Evolutionary conservation across 2,113 vertebrate species (phyloP), one percentile per base, ranked within the genome.

Genomic region (Aegypius monachus): DNA sequence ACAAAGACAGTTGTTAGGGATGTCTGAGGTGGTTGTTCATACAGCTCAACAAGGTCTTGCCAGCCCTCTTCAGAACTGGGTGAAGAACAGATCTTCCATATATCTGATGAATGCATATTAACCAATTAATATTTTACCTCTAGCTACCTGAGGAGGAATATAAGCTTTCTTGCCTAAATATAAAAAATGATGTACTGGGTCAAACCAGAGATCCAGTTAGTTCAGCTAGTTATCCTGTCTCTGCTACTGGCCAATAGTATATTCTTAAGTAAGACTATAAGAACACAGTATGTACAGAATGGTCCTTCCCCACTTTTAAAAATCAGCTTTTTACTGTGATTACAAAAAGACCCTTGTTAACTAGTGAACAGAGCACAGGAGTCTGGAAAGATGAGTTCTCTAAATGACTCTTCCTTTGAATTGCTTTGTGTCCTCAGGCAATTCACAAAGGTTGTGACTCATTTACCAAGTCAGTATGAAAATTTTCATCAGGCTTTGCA

Each of bases 261-360:
- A n/a, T 18, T 20, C 31, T 75, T 67, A 75, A 81, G 62, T 16
- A 68, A 85, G n/a, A 52, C 11, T 56, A 1, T 40, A 56, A 42
- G 56, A 85, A 68, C 88, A 79, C 17, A 87, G 53, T 23, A 32
- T 9, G 27, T 45, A 47, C 56, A 55, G 70, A 81, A 43, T 15
- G 43, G 86, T 80, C 36, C 40, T 82, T 95, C 40, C 45, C 43
- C 23, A 65, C 25, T 95, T 90, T 19, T 22, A 83, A 75, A 92
- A 90, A 88, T 73, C 31, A 52, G 40, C 23, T 34, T 82, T 86
- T 95, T 70, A 70, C 72, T 63, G 68, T 58, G 47, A 45, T 80
- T 95, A 90, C 63, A 81, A 84, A 81, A 91, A 86, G 34, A 84
- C 29, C 38, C 29, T 88, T 94, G 70, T 90, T 82, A 89, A 66